phyloP scores from a whole-genome alignment of 2,888 invertebrate genomes.

The Mesoligia furuncula region DNA sequence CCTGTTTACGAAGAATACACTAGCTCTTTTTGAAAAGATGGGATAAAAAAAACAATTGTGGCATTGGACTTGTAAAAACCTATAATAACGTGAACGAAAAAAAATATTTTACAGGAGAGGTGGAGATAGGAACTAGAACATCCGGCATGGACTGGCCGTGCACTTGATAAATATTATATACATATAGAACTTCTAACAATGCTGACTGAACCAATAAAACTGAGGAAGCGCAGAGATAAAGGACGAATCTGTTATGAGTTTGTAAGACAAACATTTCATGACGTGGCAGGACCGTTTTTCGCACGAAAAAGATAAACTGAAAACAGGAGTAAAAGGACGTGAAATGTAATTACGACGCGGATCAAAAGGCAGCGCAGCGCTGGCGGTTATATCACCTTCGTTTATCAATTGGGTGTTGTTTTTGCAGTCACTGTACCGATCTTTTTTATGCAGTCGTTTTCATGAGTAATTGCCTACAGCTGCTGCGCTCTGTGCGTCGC shows the following conservation, averaged over 20 bases:
- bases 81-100: background rate
- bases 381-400: slow-evolving; percentile 7
- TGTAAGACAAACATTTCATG: background rate
- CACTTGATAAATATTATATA: slow-evolving; percentile 9
- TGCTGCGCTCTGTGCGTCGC: background rate
- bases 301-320: slow-evolving; percentile 8
- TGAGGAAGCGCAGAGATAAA: background rate
- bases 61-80: background rate
- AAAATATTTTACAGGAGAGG: background rate
- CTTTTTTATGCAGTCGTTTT: slow-evolving; percentile 24
- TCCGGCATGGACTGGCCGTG: background rate
- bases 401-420: slow-evolving; percentile 30
- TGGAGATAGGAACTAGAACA: background rate
- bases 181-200: background rate
- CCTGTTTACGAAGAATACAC: too few relatives aligned
- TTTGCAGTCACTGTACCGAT: slow-evolving; percentile 30
- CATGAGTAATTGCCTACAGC: slow-evolving; percentile 9
- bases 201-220: slow-evolving; percentile 10
- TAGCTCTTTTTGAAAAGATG: too few relatives aligned
- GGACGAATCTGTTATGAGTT: background rate
- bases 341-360: slow-evolving; percentile 29
- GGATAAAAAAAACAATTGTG: background rate
- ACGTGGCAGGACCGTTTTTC: background rate
- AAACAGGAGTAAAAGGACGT: slow-evolving; percentile 20
- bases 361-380: slow-evolving; percentile 18